Base-by-base conservation (phyloP, 2,113 vertebrate species). In the Mastomys coucha region DNA sequence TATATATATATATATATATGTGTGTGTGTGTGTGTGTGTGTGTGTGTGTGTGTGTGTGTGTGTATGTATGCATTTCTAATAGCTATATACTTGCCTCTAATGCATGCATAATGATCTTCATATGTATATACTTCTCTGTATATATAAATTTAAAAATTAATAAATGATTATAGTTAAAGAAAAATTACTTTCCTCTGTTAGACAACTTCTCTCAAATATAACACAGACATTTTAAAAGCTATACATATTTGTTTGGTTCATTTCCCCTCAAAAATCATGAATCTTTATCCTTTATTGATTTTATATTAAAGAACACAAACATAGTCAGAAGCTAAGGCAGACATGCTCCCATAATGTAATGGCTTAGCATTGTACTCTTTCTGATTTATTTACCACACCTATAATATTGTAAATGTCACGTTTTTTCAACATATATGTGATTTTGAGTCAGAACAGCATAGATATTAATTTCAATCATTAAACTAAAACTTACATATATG, bases 401-500 rank as follows among this genome's bases (percentile, higher is more conserved):
- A 33, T 73, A 88, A 85, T 80, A 86, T 56, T 69, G 72, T 81
- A 36, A 80, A 70, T 76, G 16, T 28, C 3, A 51, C 2, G 22
- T 8, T 72, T 14, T 77, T 39, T 20, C 19, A 33, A 49, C 42
- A 6, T 82, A 19, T 39, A 2, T 78, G 1, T 91, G n/a, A 78
- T 36, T 91, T 19, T 70, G 16, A 88, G 78, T 91, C 60, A 77
- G 26, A 89, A 28, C 39, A 92, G 4, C 24, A n/a, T 72, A 67
- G 26, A 87, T 70, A 69, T 92, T 45, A 84, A 53, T 84, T 92
- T 95, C 65, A 77, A 51, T 93, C 45, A 72, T 56, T 63, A 76
- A 91, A 45, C 7, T 56, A 58, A 12, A 11, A 17, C 22, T 67
- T 69, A 69, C 16, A 5, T 80, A 65, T 28, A 73, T 70, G 22